Evolutionary conservation across 2,888 invertebrate genomes (phyloP).

Genomic region (Cyaniris semiargus): DNA sequence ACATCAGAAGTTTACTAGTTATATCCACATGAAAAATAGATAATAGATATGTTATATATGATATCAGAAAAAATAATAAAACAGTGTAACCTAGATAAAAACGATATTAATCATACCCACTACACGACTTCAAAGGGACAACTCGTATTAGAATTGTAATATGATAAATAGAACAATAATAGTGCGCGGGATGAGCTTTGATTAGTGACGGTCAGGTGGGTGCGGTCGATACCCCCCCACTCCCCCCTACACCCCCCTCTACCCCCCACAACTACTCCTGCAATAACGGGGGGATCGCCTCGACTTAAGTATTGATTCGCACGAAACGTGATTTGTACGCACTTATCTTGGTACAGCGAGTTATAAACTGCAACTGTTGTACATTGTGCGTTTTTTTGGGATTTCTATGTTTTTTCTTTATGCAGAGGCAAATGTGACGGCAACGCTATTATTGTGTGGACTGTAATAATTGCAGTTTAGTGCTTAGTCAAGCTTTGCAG

Average conservation of each 20-base stretch:
- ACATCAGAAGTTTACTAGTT: too few species aligned
- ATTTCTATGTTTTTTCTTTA: background rate
- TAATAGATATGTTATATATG: background rate
- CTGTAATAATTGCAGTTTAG: background rate
- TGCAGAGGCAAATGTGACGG: background rate
- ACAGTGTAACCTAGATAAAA: background rate
- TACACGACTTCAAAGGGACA: conserved; percentile 9
- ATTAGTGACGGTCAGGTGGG: conserved; percentile 80
- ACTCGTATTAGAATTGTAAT: conserved; percentile 10
- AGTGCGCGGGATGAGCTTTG: conserved; percentile 79
- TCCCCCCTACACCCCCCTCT: conserved; percentile 40
- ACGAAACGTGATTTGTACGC: conserved; percentile 81
- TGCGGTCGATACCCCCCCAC: conserved; percentile 65
- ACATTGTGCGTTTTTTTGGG: conserved; percentile 40
- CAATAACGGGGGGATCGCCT: conserved; percentile 79
- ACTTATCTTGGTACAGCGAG: conserved; percentile 76
- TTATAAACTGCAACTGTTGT: conserved; percentile 45
- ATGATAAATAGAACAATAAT: conserved; percentile 67
- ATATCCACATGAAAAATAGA: background rate
- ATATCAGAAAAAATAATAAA: background rate
- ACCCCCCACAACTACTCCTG: conserved; percentile 59
- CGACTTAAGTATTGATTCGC: conserved; percentile 81
- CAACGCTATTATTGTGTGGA: too few species aligned
- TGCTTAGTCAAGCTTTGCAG: too few species aligned
- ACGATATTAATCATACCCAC: background rate